phyloP scores from a whole-genome alignment of 2,888 invertebrate genomes.

The Pseudococcus longispinus region DNA sequence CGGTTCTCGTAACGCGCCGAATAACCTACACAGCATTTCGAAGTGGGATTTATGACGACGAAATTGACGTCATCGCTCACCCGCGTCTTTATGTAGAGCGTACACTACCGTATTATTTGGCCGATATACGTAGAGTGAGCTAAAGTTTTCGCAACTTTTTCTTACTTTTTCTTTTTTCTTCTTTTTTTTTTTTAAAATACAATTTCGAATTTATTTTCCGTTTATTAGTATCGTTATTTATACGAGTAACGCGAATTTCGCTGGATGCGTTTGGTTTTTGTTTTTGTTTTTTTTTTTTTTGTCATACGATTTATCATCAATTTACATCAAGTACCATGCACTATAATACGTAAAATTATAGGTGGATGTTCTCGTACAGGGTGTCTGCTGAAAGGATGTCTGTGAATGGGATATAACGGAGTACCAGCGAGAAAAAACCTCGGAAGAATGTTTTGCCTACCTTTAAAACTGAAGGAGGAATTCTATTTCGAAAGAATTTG shows the following conservation, averaged over 20 bases:
- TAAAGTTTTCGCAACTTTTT: background rate
- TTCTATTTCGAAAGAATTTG: no score
- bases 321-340: background rate
- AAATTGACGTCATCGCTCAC: conserved; percentile 44
- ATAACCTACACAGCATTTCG: conserved; percentile 36
- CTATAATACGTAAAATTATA: background rate
- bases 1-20: background rate
- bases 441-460: no score
- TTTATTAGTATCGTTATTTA: conserved; percentile 17
- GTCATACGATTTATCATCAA: background rate
- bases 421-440: no score
- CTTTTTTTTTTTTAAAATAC: background rate
- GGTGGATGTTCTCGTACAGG: background rate
- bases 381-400: no score
- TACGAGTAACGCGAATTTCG: background rate
- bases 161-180: no score
- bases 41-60: conserved; percentile 37
- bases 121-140: background rate
- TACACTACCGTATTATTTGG: background rate
- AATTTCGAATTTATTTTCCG: background rate
- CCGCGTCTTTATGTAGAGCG: background rate
- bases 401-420: no score
- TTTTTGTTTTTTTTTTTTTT: no score
- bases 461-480: no score
- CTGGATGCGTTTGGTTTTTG: background rate